Conservation (phyloP, 92 coral and sea anemone species). For the Palythoa grandis region DNA sequence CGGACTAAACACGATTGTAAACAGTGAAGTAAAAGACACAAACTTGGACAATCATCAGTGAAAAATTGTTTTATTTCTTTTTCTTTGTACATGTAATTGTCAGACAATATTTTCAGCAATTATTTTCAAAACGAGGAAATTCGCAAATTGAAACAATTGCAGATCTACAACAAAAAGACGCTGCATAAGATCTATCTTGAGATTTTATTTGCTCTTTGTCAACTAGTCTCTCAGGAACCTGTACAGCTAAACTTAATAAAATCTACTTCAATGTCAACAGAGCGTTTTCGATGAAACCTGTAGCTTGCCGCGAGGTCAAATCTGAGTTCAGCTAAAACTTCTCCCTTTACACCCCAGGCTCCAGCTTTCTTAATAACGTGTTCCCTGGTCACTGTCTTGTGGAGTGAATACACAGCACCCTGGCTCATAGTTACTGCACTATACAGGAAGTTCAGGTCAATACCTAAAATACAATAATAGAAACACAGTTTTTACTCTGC, state of each 20-base stretch:
- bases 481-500: background rate
- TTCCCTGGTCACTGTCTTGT: constrained; percentile 93
- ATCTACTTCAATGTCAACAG: constrained; percentile 96
- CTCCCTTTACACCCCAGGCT: constrained; percentile 81
- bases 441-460: constrained; percentile 86
- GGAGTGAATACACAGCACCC: constrained; percentile 89
- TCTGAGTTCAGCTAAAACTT: constrained; percentile 93
- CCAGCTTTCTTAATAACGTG: constrained; percentile 76
- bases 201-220: background rate
- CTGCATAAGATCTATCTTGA: background rate
- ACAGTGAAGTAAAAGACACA: too few relatives aligned
- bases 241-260: constrained; percentile 75
- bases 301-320: constrained; percentile 86
- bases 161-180: background rate
- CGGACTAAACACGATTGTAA: too few relatives aligned
- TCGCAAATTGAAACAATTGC: too few relatives aligned
- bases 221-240: background rate
- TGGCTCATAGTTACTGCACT: constrained; percentile 78
- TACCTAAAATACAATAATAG: constrained; percentile 58
- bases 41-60: too few relatives aligned
- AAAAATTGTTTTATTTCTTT: too few relatives aligned
- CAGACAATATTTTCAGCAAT: too few relatives aligned
- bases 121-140: too few relatives aligned
- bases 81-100: too few relatives aligned
- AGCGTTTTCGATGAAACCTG: constrained; percentile 84